Percentiles rank a stretch among this genome's conserved stretches.
phyloP scores from a whole-genome alignment of 2,113 vertebrate species.

The Cyprinodon brontotheroides region DNA sequence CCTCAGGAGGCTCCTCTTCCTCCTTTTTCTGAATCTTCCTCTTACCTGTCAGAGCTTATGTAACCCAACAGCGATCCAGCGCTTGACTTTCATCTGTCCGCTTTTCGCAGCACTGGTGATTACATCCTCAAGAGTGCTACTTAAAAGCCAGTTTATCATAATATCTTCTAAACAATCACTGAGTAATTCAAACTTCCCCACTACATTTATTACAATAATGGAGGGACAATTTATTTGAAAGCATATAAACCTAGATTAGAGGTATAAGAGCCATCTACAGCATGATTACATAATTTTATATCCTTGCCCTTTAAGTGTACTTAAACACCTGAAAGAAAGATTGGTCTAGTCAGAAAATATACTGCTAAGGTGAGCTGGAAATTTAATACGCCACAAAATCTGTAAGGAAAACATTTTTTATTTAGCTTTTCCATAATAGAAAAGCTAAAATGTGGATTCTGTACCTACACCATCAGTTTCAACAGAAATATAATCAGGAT shows the following conservation, averaged over 20 bases:
- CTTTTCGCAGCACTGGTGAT: constrained; percentile 34
- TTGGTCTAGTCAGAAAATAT: neutral
- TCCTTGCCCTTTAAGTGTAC: neutral
- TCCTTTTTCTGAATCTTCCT: constrained; percentile 14
- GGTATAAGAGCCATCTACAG: constrained; percentile 8
- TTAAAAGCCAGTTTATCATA: constrained; percentile 33
- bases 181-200: constrained; percentile 9
- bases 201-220: constrained; percentile 11
- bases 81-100: constrained; percentile 41
- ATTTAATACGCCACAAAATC: neutral
- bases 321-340: neutral
- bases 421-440: neutral
- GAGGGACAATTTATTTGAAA: constrained; percentile 14
- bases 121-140: constrained; percentile 41
- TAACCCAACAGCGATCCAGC: constrained; percentile 38
- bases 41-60: constrained; percentile 52
- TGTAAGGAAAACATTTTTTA: neutral
- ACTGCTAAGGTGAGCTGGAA: neutral
- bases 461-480: neutral
- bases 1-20: constrained; percentile 32
- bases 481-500: neutral
- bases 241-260: constrained; percentile 13
- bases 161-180: constrained; percentile 18
- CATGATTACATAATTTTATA: constrained; percentile 2
- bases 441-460: neutral